Conservation (phyloP, 2,113 vertebrate species). For the Misgurnus anguillicaudatus region DNA sequence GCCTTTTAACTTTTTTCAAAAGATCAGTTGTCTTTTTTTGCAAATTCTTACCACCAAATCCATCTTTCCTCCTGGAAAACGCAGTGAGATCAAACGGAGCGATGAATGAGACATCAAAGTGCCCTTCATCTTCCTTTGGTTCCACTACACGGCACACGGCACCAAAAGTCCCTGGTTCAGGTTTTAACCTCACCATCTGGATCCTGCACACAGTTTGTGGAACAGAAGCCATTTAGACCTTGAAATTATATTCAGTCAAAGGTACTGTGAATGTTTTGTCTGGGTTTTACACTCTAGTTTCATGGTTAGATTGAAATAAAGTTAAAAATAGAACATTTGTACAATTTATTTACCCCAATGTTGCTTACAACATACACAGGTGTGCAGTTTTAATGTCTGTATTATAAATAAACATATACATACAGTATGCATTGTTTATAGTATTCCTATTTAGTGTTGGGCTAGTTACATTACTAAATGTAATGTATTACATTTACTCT, state of each 20-base stretch:
- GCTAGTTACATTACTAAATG: too few species aligned
- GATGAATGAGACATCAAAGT: conserved; percentile 66
- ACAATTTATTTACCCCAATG: too few species aligned
- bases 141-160: conserved; percentile 53
- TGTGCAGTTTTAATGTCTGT: too few species aligned
- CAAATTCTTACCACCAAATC: conserved; percentile 47
- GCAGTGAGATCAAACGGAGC: conserved; percentile 62
- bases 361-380: too few species aligned
- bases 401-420: too few species aligned
- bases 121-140: conserved; percentile 60
- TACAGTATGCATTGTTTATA: too few species aligned
- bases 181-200: conserved; percentile 48
- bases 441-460: too few species aligned
- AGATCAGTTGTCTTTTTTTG: conserved; percentile 50
- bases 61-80: conserved; percentile 58
- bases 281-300: conserved; percentile 18
- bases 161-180: conserved; percentile 61
- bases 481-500: too few species aligned
- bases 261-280: conserved; percentile 46
- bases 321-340: too few species aligned
- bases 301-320: too few species aligned
- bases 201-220: conserved; percentile 32
- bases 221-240: conserved; percentile 53
- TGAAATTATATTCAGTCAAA: conserved; percentile 60
- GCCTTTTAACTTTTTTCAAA: conserved; percentile 51